A percentile compares a stretch with the other conserved stretches of the same genome.
Evolutionary conservation across 2,797 vertebrate species (phyloP).

Genomic region (Epinephelus coioides): DNA sequence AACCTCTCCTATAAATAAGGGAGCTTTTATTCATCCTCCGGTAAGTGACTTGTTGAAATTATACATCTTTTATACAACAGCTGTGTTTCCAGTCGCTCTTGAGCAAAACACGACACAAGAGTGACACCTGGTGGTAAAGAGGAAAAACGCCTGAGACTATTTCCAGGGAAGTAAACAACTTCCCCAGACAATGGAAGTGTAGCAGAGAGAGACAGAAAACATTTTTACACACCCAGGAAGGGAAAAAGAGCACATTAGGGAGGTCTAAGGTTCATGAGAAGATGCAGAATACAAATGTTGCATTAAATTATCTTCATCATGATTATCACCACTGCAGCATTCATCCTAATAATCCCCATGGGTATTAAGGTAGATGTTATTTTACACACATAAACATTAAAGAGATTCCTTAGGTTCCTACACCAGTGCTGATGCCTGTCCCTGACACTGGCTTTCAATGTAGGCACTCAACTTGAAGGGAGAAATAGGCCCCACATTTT

Average conservation of each 20-base stretch:
- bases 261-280: conserved; percentile 16
- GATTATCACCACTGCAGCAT: conserved; percentile 9
- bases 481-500: background rate
- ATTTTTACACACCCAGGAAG: conserved; percentile 25
- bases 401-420: background rate
- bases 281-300: conserved; percentile 25
- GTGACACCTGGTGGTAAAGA: conserved; percentile 76
- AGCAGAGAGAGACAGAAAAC: conserved; percentile 29
- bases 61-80: conserved; percentile 30
- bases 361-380: conserved; percentile 17
- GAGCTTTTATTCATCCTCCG: conserved; percentile 49
- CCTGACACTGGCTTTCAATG: background rate
- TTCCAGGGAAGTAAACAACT: conserved; percentile 68
- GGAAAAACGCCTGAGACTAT: background rate
- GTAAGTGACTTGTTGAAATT: conserved; percentile 56
- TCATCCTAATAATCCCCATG: conserved; percentile 25
- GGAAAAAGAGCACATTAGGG: background rate
- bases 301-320: conserved; percentile 20
- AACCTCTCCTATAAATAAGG: conserved; percentile 56
- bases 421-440: background rate
- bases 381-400: background rate
- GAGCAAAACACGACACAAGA: conserved; percentile 60
- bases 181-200: conserved; percentile 64
- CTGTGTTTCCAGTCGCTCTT: conserved; percentile 1
- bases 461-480: background rate